Evolutionary conservation across 2,888 invertebrate genomes (phyloP).

Genomic region (Lepidocyrtoides sp.): DNA sequence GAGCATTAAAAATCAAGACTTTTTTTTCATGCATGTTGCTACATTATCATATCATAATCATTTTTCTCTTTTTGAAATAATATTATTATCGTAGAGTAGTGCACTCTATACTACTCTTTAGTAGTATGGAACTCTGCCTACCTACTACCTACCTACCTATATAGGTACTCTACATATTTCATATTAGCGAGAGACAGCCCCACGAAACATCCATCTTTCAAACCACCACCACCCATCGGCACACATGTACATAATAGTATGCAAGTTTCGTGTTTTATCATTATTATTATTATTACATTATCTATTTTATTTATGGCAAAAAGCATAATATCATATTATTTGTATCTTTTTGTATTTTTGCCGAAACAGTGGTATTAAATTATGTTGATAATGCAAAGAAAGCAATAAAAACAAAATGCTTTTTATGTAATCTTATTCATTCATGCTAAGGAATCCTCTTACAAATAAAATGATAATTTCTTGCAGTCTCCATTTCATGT

Average conservation of each 20-base stretch:
- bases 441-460: not conserved
- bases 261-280: slow-evolving; percentile 15
- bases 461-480: not conserved
- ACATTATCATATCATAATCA: slow-evolving; percentile 46
- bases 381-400: slow-evolving; percentile 34
- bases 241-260: slow-evolving; percentile 17
- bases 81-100: slow-evolving; percentile 30
- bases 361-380: slow-evolving; percentile 47
- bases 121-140: too few relatives aligned
- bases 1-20: slow-evolving; percentile 79
- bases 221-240: slow-evolving; percentile 63
- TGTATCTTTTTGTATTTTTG: slow-evolving; percentile 49
- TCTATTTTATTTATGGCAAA: slow-evolving; percentile 37
- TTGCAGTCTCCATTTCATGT: too few relatives aligned
- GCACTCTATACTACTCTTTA: too few relatives aligned
- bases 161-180: slow-evolving; percentile 11
- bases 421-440: not conserved
- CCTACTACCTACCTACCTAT: too few relatives aligned
- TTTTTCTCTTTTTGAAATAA: slow-evolving; percentile 65
- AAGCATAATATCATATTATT: slow-evolving; percentile 22
- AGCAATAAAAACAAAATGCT: slow-evolving; percentile 22
- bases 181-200: slow-evolving; percentile 14
- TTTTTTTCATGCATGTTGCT: slow-evolving; percentile 48
- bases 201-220: slow-evolving; percentile 51
- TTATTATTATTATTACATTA: slow-evolving; percentile 53